Percentiles rank a stretch among this genome's conserved stretches.
phyloP scores from a whole-genome alignment of 2,113 vertebrate species.

The Alosa alosa region DNA sequence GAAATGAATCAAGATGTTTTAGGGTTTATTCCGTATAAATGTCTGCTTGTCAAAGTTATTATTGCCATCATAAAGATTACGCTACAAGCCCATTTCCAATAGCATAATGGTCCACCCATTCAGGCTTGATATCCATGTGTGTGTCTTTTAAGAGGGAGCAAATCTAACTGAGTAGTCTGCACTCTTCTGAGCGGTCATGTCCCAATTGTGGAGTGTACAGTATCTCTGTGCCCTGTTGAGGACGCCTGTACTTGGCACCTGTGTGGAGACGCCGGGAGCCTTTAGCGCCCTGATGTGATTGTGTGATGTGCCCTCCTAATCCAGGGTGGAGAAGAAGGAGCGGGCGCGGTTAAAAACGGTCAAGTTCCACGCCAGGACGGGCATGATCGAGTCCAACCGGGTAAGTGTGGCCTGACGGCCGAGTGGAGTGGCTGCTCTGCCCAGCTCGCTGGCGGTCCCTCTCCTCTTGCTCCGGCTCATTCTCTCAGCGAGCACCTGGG shows the following conservation, averaged over 20 bases:
- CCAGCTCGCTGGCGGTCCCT: not conserved
- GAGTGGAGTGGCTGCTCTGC: not conserved
- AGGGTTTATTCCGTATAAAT: not conserved
- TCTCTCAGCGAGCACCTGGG: conserved; percentile 50
- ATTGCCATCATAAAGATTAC: not conserved
- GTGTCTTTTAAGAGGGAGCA: too few species aligned
- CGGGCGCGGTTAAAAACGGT: conserved; percentile 97
- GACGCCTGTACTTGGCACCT: not conserved
- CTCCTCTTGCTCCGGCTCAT: conserved; percentile 51
- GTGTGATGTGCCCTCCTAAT: not conserved
- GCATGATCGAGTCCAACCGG: conserved; percentile 97
- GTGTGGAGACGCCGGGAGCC: not conserved
- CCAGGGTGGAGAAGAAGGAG: conserved; percentile 92
- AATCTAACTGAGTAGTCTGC: too few species aligned
- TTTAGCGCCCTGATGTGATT: not conserved
- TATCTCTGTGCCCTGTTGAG: not conserved
- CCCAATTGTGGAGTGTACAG: too few species aligned
- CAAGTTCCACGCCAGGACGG: conserved; percentile 97
- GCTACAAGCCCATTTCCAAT: not conserved
- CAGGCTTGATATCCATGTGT: too few species aligned
- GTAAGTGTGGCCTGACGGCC: conserved; percentile 75
- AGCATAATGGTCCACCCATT: not conserved
- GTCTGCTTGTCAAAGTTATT: not conserved
- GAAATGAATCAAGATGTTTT: not conserved
- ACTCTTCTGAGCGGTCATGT: too few species aligned